These are phyloP conservation scores for Mus minutoides DNA, from an alignment of 2,797 vertebrate species.

Conservation along the genomic window DNA sequence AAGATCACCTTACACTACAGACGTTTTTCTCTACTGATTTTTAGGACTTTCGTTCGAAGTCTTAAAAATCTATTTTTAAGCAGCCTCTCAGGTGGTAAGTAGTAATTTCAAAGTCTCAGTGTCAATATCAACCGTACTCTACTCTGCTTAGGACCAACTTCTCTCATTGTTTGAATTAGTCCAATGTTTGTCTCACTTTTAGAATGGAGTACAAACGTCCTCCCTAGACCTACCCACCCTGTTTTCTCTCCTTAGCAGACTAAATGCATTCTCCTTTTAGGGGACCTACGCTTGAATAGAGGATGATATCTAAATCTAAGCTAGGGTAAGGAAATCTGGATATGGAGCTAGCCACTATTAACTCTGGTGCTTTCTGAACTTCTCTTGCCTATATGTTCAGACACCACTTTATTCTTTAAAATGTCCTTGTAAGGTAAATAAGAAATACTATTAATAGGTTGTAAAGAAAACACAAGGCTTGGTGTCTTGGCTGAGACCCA, in stretches of 20 bases:
- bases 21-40: constrained; percentile 1
- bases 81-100: background rate
- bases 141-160: background rate
- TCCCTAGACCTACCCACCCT: background rate
- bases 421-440: background rate
- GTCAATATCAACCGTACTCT: background rate
- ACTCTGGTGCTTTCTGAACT: background rate
- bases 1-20: background rate
- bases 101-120: background rate
- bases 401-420: constrained; percentile 10
- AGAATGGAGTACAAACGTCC: constrained; percentile 25
- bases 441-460: background rate
- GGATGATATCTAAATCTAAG: background rate
- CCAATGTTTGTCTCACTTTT: constrained; percentile 26
- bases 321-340: background rate
- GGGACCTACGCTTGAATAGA: background rate
- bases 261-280: background rate
- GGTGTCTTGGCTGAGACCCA: background rate
- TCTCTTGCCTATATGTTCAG: background rate
- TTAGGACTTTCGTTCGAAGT: constrained; percentile 26
- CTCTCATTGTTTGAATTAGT: constrained; percentile 50
- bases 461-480: background rate
- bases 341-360: background rate
- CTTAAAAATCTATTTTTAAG: constrained; percentile 39
- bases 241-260: background rate